Evolutionary conservation across 2,888 invertebrate genomes (phyloP), one percentile per base, ranked within the genome.

Genomic region (Clanis bilineata): DNA sequence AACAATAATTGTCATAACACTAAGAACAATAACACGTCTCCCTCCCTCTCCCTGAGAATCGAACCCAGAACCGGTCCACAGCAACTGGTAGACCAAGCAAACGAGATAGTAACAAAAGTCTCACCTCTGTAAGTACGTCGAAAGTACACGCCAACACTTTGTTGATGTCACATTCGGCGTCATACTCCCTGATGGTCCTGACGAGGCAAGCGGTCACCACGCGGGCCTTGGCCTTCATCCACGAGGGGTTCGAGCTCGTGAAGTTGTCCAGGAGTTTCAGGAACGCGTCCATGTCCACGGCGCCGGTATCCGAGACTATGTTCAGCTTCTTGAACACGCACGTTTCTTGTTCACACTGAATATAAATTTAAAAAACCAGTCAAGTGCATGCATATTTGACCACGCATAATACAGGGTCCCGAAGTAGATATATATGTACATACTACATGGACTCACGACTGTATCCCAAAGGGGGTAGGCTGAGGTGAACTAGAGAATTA

Each of bases 81-180:
- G n/a, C n/a, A n/a, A n/a, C n/a, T n/a, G n/a, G n/a, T n/a, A n/a
- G n/a, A n/a, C n/a, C n/a, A n/a, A n/a, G n/a, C n/a, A n/a, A n/a
- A n/a, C n/a, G n/a, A n/a, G n/a, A n/a, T n/a, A n/a, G n/a, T n/a
- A n/a, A n/a, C n/a, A n/a, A n/a, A n/a, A n/a, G n/a, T n/a, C 72
- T 69, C 68, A 91, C 91, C 85, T 91, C 91, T 59, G 85, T 79
- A 1, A 91, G 70, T 0, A 90, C 80, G 71, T 91, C 91, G 25
- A 89, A 77, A 1, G 86, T 85, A 39, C 91, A 92, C 15, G 80
- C 77, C 38, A 91, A 58, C 0, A 92, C 58, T 9, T 78, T 83
- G 51, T 90, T 90, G 3, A 92, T 85, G 58, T 86, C 81, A 60
- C 91, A 91, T 0, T 76, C 80, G 0, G 70, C 77, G 0, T 74